Base-by-base conservation (phyloP, 2,888 invertebrate species). In the Drosophila pseudotakahashii region DNA sequence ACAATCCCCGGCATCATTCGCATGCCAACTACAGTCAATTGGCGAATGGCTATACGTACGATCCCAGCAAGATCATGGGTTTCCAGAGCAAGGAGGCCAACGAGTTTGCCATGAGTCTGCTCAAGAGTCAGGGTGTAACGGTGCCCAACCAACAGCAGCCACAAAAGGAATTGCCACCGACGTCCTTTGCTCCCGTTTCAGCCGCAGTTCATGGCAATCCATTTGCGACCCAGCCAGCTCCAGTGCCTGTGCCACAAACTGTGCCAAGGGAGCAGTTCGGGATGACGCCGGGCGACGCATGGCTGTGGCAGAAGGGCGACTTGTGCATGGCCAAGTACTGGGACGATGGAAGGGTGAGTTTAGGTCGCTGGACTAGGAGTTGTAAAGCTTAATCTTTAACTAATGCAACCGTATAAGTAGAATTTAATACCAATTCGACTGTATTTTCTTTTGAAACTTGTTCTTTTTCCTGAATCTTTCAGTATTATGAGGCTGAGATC, bases 261-360 rank as follows among this genome's bases (percentile, higher is more conserved):
- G 37, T 79, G 14, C 61, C 76, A 0, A 61, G 87, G 13, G 58
- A 79, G 7, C 47, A 70, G 6, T 70, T 79, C 14, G 93, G 93
- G 92, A 93, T 82, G 71, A 61, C 69, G 52, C 71, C 78, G 1
- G 78, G 81, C 1, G 87, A 88, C 2, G 73, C 72, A 37, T 77
- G 93, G 93, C 93, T 93, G 77, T 97, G 96, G 96, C 95, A 95
- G 89, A 93, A 94, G 53, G 97, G 97, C 11, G 97, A 97, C 90
- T 94, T 95, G 69, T 97, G 97, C 89, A 93, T 97, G 92, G 98
- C 98, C 7, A 96, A 97, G 88, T 98, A 98, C 92, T 98, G 98
- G 98, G 97, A 98, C 91, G 98, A 98, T 92, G 95, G 96, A 88
- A 95, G 95, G 93, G 97, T 96, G 90, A 93, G 93, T 36, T 26